Conservation (phyloP, 2,113 vertebrate genomes). For the Gila orcuttii region DNA sequence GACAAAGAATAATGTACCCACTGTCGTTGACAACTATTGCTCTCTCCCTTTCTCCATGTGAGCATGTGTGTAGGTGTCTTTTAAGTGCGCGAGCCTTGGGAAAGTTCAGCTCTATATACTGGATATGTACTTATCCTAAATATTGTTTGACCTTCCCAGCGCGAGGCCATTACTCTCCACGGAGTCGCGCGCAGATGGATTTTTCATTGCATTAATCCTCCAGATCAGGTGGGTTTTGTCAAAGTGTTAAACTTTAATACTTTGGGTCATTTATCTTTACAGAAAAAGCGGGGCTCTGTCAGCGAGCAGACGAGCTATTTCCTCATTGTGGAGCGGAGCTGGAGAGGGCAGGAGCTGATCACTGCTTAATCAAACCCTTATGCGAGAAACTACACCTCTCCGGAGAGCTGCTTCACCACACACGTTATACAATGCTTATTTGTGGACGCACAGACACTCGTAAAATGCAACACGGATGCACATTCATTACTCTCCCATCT, state of each 20-base stretch:
- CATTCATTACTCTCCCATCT: slow-evolving; percentile 60
- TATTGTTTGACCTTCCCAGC: slow-evolving; percentile 72
- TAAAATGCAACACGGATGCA: slow-evolving; percentile 47
- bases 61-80: slow-evolving; percentile 31
- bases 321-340: slow-evolving; percentile 78
- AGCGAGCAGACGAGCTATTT: slow-evolving; percentile 86
- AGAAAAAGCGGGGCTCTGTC: slow-evolving; percentile 79
- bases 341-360: slow-evolving; percentile 66
- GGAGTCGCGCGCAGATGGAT: slow-evolving; percentile 70
- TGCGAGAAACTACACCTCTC: slow-evolving; percentile 68
- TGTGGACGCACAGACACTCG: slow-evolving; percentile 19
- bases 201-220: slow-evolving; percentile 78
- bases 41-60: slow-evolving; percentile 12
- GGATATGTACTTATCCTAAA: slow-evolving; percentile 74
- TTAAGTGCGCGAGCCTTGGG: slow-evolving; percentile 46
- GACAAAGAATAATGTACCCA: slow-evolving; percentile 28
- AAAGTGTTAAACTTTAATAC: slow-evolving; percentile 83
- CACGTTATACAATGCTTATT: slow-evolving; percentile 49
- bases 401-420: slow-evolving; percentile 62
- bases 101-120: slow-evolving; percentile 60
- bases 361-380: slow-evolving; percentile 84
- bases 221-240: slow-evolving; percentile 84
- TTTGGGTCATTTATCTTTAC: slow-evolving; percentile 83
- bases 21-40: neutral
- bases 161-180: slow-evolving; percentile 69